Conservation (phyloP, 2,888 invertebrate species). For the Brachyptera risi region DNA sequence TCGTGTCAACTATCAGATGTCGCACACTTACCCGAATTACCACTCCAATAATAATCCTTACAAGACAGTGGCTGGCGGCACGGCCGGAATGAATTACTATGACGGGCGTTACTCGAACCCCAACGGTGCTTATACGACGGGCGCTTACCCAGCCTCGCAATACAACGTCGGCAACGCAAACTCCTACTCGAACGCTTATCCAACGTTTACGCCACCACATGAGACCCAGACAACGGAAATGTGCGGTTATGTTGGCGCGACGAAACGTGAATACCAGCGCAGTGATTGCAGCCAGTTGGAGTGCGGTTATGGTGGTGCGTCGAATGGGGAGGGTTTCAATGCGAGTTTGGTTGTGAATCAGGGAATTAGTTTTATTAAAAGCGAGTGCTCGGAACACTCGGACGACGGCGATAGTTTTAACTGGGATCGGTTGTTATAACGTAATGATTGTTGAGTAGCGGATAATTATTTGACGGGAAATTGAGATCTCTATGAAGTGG, state of each 20-base stretch:
- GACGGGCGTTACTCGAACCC: neutral
- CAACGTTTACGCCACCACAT: no score
- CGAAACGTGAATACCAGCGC: neutral
- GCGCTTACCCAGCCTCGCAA: neutral
- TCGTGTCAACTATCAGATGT: neutral
- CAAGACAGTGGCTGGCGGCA: neutral
- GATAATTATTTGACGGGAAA: no score
- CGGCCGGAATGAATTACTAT: neutral
- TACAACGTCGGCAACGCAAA: no score
- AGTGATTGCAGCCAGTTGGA: neutral
- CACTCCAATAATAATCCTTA: conserved; percentile 7
- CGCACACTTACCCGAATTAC: neutral
- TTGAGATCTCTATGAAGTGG: no score
- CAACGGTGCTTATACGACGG: neutral
- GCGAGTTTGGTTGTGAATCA: neutral
- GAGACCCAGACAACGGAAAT: no score
- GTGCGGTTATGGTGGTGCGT: neutral
- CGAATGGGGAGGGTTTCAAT: neutral
- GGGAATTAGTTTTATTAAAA: conserved; percentile 16
- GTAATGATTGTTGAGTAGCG: no score
- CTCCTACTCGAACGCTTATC: no score
- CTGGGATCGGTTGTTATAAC: conserved; percentile 32
- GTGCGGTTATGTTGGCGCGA: no score
- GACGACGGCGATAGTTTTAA: conserved; percentile 24
- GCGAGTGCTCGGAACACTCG: conserved; percentile 7